Evolutionary conservation across 1,140 invertebrate genomes (phyloP), one percentile per base, ranked within the genome.

Genomic region (Ceratina calcarata): DNA sequence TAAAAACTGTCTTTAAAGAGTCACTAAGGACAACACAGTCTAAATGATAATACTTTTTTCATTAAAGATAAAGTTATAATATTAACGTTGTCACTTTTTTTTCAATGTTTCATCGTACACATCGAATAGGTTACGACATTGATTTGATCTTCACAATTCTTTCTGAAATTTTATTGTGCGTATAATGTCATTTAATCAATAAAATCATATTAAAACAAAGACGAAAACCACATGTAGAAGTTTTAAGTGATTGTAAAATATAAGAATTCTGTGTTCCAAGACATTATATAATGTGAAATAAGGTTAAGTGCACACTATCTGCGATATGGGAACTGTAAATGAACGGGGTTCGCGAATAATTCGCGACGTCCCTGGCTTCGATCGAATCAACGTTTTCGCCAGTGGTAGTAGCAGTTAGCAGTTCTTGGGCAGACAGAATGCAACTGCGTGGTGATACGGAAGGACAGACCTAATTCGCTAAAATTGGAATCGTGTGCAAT

Each of bases 371-470:
- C 79, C 82, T 78, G 66, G 32, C 57, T 77, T 80, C 72, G 75
- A 77, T 76, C 57, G 76, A 78, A 55, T 66, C 62, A 61, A 88
- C 68, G 84, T 87, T 87, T 81, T 80, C 72, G 45, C 77, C 61
- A 68, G 55, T 22, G 77, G 65, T 84, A 87, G 80, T 84, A 84
- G 57, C 24, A 45, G 60, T 68, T 84, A 84, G 51, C 24, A 55
- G 51, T 68, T 60, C 62, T 66, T 71, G 75, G 74, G 60, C 75
- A 81, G 74, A 53, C 75, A 81, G 80, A 78, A 71, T 77, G 67
- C 75, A 81, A 81, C 55, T 72, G 55, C 55, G 73, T 72, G 32
- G 66, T 75, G 73, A 64, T 24, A 68, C 68, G 67, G 53, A 77
- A 37, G 53, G 55, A 32, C 49, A 55, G 57, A 60, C 64, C 37